Evolutionary conservation across 2,888 invertebrate genomes (phyloP), one percentile per base, ranked within the genome.

Genomic region (Hetaerina titia): DNA sequence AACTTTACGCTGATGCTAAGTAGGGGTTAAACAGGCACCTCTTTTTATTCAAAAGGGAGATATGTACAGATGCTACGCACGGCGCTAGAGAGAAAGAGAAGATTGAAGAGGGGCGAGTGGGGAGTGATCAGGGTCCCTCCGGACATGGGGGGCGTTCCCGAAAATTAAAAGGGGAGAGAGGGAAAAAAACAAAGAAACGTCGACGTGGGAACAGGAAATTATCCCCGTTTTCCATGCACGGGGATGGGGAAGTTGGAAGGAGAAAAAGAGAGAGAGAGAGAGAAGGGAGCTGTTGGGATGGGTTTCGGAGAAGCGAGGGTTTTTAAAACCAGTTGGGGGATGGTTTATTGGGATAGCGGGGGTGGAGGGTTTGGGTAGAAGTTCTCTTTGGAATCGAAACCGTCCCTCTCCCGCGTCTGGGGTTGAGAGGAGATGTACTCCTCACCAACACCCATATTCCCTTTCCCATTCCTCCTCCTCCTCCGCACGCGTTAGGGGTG

Each of bases 141-240:
- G 81, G 81, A 81, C 31, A 19, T 31, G 25, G 81, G 81, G 81
- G 81, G 31, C 31, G 25, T 81, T 81, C 81, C 81, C 81, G 31
- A 81, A 81, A 81, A 81, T 31, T 81, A 31, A 81, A 81, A 31
- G 81, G n/a, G n/a, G 31, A 81, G 81, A 31, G 81, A 31, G 31
- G 31, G 25, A 81, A 81, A 60, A 81, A 81, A 31, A 25, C 13
- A 81, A 81, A 81, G 81, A 81, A 81, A 11, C 81, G 81, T 81
- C 81, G 81, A 81, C 81, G 81, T 81, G 81, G 81, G 81, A 81
- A 81, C 31, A 81, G 81, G 81, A 81, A 81, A 81, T 81, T 81
- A 81, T 81, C 81, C 25, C 81, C 81, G 81, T 22, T 81, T 81
- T 31, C 81, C 81, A 31, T 31, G 81, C 81, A 31, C 81, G 2